phyloP scores from a whole-genome alignment of 2,113 vertebrate genomes.

The Oriolus oriolus region DNA sequence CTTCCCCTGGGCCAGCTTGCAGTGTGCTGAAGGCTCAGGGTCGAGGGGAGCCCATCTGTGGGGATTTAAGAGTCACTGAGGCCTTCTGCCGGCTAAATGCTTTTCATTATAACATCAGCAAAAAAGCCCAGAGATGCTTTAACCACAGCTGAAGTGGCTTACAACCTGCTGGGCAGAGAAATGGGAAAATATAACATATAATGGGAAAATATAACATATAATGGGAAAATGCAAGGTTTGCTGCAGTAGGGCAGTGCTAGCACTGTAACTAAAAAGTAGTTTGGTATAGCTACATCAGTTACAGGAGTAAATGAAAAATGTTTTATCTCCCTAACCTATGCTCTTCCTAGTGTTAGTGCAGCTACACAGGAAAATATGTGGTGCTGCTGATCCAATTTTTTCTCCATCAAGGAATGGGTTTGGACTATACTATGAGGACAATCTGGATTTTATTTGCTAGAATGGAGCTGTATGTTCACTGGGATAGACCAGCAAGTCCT shows the following conservation, averaged over 20 bases:
- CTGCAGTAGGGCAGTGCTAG: not conserved
- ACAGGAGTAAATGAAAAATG: not conserved
- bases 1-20: fast-evolving
- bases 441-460: not conserved
- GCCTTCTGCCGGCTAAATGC: not conserved
- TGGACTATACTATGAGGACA: not conserved
- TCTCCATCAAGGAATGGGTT: not conserved
- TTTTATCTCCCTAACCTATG: not conserved
- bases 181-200: not conserved
- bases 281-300: not conserved
- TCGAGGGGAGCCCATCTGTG: fast-evolving
- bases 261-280: not conserved
- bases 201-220: not conserved
- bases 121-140: not conserved
- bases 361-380: not conserved
- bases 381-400: not conserved
- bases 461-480: not conserved
- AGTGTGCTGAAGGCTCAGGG: not conserved
- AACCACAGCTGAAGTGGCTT: not conserved
- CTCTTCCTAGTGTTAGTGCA: not conserved
- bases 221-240: not conserved
- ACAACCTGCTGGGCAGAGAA: not conserved
- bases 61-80: not conserved
- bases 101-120: not conserved
- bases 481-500: not conserved